These are phyloP conservation scores for Littorina saxatilis DNA, from an alignment of 1,140 invertebrate genomes.

Conservation along the genomic window DNA sequence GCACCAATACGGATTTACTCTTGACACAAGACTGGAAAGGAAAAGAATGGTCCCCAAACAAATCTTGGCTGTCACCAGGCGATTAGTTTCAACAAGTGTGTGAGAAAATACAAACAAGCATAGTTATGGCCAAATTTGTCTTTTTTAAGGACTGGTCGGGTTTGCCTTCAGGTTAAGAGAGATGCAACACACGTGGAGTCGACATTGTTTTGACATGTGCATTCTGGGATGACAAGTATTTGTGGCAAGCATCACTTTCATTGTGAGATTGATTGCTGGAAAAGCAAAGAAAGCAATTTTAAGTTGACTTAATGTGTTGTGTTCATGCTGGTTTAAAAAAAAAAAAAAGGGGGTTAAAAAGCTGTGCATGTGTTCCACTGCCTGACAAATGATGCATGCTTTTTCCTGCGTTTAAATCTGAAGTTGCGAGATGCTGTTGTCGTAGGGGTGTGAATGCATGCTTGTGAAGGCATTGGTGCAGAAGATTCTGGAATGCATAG, in stretches of 20 bases:
- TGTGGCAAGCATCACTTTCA: neutral
- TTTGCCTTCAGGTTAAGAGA: neutral
- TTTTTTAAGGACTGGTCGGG: neutral
- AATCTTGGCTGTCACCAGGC: conserved; percentile 23
- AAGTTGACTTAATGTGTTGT: too few relatives aligned
- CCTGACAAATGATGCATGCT: too few relatives aligned
- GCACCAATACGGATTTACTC: neutral
- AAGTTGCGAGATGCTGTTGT: neutral
- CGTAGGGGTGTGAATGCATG: neutral
- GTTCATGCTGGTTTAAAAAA: too few relatives aligned
- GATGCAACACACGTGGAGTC: too few relatives aligned
- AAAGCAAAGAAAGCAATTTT: neutral
- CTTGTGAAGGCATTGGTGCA: neutral
- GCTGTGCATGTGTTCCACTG: too few relatives aligned
- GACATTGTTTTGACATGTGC: too few relatives aligned
- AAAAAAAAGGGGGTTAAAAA: too few relatives aligned
- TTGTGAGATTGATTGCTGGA: neutral
- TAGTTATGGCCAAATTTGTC: neutral
- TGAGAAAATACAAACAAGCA: conserved; percentile 12
- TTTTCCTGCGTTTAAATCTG: too few relatives aligned
- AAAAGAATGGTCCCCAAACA: conserved; percentile 23
- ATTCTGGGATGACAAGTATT: neutral
- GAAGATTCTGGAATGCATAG: neutral
- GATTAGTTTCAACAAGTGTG: conserved; percentile 7
- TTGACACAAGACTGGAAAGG: neutral